Conservation (phyloP, 2,888 invertebrate genomes). For the Ochropacha duplaris region DNA sequence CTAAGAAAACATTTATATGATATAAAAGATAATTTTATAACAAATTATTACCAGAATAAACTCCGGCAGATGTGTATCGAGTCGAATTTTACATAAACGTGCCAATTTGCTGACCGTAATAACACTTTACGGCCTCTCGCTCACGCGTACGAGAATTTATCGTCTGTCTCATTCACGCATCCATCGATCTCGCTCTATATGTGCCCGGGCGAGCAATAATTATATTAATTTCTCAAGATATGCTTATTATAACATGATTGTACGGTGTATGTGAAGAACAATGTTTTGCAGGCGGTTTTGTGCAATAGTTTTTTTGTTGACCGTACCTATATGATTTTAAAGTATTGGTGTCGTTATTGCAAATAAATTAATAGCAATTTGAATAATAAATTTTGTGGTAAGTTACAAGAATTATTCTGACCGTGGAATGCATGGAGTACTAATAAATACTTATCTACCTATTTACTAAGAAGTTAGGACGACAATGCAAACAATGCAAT, state of each 20-base stretch:
- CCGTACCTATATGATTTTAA: constrained; percentile 13
- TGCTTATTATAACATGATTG: constrained; percentile 63
- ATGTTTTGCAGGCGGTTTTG: constrained; percentile 37
- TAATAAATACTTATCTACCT: background rate
- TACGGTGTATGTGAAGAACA: constrained; percentile 32
- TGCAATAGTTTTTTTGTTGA: constrained; percentile 21
- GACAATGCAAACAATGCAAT: no score
- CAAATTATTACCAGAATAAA: constrained; percentile 15
- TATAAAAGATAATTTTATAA: constrained; percentile 42
- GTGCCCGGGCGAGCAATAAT: constrained; percentile 49
- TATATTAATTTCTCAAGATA: constrained; percentile 65
- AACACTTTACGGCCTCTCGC: constrained; percentile 46
- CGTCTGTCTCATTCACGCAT: constrained; percentile 37
- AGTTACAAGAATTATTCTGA: background rate
- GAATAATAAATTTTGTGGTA: background rate
- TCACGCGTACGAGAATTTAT: constrained; percentile 31
- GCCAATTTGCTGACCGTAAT: constrained; percentile 65
- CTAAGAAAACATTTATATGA: constrained; percentile 36
- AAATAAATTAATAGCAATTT: constrained; percentile 1
- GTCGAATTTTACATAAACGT: constrained; percentile 65
- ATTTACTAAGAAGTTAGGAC: no score
- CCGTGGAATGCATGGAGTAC: background rate
- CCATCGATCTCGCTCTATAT: constrained; percentile 44
- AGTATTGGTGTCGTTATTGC: constrained; percentile 3
- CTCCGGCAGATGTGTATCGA: constrained; percentile 29